These are phyloP conservation scores for Coregonus sp. DNA, from an alignment of 2,797 vertebrate genomes.

Conservation along the genomic window DNA sequence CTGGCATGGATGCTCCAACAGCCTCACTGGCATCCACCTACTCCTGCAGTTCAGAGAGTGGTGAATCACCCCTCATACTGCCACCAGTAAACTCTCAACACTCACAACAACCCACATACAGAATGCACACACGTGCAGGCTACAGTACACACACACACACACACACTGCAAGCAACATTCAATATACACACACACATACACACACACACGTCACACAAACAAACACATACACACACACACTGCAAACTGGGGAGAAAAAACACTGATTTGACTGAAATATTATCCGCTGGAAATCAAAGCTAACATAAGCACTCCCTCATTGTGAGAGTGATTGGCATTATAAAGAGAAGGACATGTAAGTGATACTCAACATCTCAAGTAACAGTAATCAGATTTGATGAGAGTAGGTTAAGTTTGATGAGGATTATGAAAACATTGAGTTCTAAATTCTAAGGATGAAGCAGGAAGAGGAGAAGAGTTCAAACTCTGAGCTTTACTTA, in stretches of 20 bases:
- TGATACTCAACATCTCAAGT: not conserved
- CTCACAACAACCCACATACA: constrained; percentile 7
- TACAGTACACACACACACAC: not conserved
- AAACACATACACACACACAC: no score
- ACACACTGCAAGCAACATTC: no score
- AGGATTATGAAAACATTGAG: not conserved
- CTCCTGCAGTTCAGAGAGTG: constrained; percentile 71
- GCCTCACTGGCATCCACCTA: constrained; percentile 58
- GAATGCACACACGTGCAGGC: constrained; percentile 16
- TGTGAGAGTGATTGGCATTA: not conserved
- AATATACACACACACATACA: no score
- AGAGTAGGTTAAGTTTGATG: no score
- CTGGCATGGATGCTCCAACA: constrained; percentile 69
- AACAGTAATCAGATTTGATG: not conserved
- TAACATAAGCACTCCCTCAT: not conserved
- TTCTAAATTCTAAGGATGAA: not conserved
- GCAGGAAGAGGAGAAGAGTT: constrained; percentile 8
- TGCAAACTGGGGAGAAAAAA: no score
- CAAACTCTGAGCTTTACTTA: constrained; percentile 21
- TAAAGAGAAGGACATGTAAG: not conserved
- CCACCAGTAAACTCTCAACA: constrained; percentile 33
- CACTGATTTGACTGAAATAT: not conserved
- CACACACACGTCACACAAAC: no score
- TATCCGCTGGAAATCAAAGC: not conserved
- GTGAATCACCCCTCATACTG: constrained; percentile 65